Conservation (phyloP, 2,113 vertebrate genomes). For the Eretmochelys imbricata region DNA sequence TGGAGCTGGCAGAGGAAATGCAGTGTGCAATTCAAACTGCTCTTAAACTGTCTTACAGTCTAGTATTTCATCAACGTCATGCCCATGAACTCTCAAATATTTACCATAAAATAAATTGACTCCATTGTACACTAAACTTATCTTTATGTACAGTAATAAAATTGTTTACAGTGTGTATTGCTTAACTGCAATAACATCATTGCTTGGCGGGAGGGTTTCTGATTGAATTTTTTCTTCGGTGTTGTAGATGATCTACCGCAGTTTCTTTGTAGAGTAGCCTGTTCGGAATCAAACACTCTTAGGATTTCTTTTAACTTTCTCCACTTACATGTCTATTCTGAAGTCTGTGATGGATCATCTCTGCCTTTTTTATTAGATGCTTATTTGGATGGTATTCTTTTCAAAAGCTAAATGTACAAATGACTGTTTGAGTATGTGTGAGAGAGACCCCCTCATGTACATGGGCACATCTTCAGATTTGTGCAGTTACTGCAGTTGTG, state of each 20-base stretch:
- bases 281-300: neutral
- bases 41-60: neutral
- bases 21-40: neutral
- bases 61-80: neutral
- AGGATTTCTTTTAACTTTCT: neutral
- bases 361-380: neutral
- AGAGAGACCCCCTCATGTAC: accelerated
- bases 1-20: neutral
- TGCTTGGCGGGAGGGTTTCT: neutral
- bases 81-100: neutral
- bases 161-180: neutral
- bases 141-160: neutral
- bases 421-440: neutral
- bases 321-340: neutral
- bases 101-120: neutral
- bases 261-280: neutral
- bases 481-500: neutral
- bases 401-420: accelerated
- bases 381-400: neutral
- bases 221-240: neutral
- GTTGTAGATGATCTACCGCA: neutral
- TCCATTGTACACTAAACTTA: neutral
- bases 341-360: neutral
- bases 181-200: neutral
- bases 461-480: neutral